Evolutionary conservation across 1,140 invertebrate species (phyloP).

Genomic region (Nasonia giraulti): DNA sequence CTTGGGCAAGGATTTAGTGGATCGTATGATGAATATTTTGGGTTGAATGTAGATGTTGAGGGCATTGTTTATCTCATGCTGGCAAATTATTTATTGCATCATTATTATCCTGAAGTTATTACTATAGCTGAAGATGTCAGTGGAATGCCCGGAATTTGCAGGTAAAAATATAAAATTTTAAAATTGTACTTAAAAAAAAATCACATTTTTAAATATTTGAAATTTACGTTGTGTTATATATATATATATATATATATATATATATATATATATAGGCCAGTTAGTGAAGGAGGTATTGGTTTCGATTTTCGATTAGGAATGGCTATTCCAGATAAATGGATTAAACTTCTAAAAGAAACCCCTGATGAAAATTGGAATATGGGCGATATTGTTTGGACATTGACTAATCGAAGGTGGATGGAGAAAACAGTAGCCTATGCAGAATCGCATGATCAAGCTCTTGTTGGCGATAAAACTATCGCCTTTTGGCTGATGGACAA

Average conservation of each 20-base stretch:
- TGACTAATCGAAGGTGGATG: constrained; percentile 96
- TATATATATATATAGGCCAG: constrained; percentile 75
- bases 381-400: constrained; percentile 91
- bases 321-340: constrained; percentile 99
- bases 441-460: constrained; percentile 97
- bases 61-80: constrained; percentile 96
- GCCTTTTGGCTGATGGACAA: constrained; percentile 99
- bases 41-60: constrained; percentile 96
- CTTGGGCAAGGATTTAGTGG: constrained; percentile 94
- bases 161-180: constrained; percentile 67
- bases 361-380: constrained; percentile 97
- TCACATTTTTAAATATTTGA: too few relatives aligned
- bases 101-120: constrained; percentile 86
- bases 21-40: constrained; percentile 98
- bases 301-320: constrained; percentile 99
- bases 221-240: too few relatives aligned
- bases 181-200: too few relatives aligned
- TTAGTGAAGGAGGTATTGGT: constrained; percentile 93
- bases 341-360: constrained; percentile 90
- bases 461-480: constrained; percentile 98
- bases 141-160: constrained; percentile 97
- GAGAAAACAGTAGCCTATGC: constrained; percentile 97
- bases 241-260: constrained; percentile 28
- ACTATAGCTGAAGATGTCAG: constrained; percentile 99
- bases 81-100: constrained; percentile 95